phyloP scores from a whole-genome alignment of 1,140 invertebrate genomes.

The Aculops lycopersici region DNA sequence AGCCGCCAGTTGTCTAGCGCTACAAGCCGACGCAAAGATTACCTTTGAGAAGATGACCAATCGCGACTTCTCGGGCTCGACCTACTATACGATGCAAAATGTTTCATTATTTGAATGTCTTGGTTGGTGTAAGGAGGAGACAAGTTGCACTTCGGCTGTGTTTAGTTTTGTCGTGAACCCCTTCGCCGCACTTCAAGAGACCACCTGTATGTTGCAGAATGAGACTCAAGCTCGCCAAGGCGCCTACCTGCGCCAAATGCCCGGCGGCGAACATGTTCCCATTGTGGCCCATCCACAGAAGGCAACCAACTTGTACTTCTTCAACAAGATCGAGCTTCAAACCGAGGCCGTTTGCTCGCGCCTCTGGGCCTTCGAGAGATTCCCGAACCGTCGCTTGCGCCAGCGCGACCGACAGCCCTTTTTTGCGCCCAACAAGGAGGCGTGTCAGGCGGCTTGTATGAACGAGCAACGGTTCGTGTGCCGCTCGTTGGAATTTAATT shows the following conservation, averaged over 20 bases:
- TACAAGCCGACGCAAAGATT: constrained; percentile 23
- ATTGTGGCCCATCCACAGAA: constrained; percentile 37
- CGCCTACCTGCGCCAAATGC: not conserved
- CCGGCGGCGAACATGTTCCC: not conserved
- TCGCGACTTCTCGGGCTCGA: constrained; percentile 53
- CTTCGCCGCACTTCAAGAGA: constrained; percentile 58
- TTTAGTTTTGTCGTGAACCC: constrained; percentile 74
- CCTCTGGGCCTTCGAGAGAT: constrained; percentile 65
- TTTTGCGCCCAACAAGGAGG: constrained; percentile 34
- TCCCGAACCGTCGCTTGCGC: constrained; percentile 59
- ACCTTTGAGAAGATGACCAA: constrained; percentile 76
- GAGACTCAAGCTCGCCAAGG: constrained; percentile 34
- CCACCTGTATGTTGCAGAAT: constrained; percentile 61
- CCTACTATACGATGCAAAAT: constrained; percentile 67
- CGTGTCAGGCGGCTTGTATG: constrained; percentile 56
- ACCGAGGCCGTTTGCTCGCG: constrained; percentile 61
- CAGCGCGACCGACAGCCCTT: constrained; percentile 36
- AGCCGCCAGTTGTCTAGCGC: no score
- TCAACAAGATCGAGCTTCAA: constrained; percentile 62
- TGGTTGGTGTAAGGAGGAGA: constrained; percentile 64
- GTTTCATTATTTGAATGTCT: constrained; percentile 69
- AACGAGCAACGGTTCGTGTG: constrained; percentile 69
- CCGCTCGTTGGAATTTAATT: constrained; percentile 67
- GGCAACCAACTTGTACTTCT: constrained; percentile 68
- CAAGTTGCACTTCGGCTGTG: constrained; percentile 54